Evolutionary conservation across 2,113 vertebrate species (phyloP).

Genomic region (Nycticebus coucang): DNA sequence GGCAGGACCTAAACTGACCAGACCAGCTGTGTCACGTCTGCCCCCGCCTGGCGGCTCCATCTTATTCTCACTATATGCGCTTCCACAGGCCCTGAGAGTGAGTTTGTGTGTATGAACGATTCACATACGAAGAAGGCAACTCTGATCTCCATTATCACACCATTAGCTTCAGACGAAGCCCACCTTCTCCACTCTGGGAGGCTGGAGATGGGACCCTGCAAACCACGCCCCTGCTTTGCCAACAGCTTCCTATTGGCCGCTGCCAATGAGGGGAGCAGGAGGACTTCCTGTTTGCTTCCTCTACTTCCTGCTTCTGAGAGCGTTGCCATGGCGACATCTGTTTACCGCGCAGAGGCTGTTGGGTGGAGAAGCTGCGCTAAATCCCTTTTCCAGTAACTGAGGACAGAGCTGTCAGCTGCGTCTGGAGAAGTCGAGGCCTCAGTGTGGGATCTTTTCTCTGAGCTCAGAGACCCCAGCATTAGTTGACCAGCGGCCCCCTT

Average conservation of each 20-base stretch:
- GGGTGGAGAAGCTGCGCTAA: neutral
- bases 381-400: neutral
- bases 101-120: neutral
- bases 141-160: fast-evolving
- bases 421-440: neutral
- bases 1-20: too few species aligned
- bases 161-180: neutral
- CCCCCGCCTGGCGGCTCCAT: too few species aligned
- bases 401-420: neutral
- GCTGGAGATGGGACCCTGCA: fast-evolving
- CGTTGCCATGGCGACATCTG: neutral
- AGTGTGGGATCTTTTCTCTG: neutral
- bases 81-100: neutral
- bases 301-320: constrained; percentile 30
- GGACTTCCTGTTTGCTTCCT: constrained; percentile 31
- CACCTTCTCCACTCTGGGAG: fast-evolving
- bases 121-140: neutral
- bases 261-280: neutral
- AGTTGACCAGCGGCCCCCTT: neutral
- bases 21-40: too few species aligned
- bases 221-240: fast-evolving
- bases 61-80: too few species aligned
- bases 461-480: neutral
- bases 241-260: neutral
- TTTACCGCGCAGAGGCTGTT: fast-evolving